Conservation (phyloP, 2,888 invertebrate genomes). For the Fabriciana adippe region DNA sequence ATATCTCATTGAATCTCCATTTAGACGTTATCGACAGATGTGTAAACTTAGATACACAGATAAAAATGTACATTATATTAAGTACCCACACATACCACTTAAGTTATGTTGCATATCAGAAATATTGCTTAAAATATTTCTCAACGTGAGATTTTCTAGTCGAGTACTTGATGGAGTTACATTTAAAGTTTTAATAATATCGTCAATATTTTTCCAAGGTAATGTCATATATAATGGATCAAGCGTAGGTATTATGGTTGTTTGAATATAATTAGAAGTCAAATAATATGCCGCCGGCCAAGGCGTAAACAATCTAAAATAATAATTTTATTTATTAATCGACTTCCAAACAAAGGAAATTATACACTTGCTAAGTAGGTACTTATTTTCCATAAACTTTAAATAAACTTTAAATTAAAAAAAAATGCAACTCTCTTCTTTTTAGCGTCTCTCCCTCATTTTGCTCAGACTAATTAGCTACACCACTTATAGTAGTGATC, state of each 20-base stretch:
- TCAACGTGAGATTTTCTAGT: constrained; percentile 25
- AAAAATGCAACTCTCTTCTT: too few relatives aligned
- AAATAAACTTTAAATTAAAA: too few relatives aligned
- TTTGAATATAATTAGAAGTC: neutral
- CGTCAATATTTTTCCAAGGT: constrained; percentile 45
- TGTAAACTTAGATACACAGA: too few relatives aligned
- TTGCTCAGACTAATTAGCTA: too few relatives aligned
- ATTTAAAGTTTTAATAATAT: constrained; percentile 51
- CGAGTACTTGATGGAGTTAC: constrained; percentile 42
- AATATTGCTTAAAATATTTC: constrained; percentile 22
- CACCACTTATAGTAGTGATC: too few relatives aligned
- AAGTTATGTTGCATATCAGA: constrained; percentile 45
- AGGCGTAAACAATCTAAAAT: constrained; percentile 23
- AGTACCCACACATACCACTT: constrained; percentile 50
- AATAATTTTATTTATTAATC: neutral
- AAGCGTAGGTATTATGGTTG: neutral
- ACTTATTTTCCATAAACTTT: too few relatives aligned
- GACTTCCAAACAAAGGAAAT: too few relatives aligned
- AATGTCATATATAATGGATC: constrained; percentile 18
- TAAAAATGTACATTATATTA: too few relatives aligned
- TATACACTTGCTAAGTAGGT: too few relatives aligned
- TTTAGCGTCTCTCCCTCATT: too few relatives aligned
- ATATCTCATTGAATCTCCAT: too few relatives aligned
- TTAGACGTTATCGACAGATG: too few relatives aligned
- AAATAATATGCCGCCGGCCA: neutral